Conservation (phyloP, 2,888 invertebrate species). For the Choreutis nemorana region DNA sequence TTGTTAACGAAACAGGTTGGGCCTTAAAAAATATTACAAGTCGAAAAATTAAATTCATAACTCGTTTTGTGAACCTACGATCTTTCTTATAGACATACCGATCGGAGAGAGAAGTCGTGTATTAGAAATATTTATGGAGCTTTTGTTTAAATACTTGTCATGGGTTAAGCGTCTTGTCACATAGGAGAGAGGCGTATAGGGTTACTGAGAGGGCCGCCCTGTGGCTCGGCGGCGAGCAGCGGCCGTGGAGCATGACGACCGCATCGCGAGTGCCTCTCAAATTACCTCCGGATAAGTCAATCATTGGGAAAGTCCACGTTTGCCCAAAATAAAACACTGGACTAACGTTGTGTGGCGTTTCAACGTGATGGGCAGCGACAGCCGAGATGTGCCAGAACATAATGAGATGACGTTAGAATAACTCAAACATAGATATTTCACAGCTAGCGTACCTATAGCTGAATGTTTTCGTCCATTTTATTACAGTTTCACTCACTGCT, state of each 20-base stretch:
- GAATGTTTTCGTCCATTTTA: constrained; percentile 63
- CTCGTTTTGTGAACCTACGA: too few relatives aligned
- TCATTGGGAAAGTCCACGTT: constrained; percentile 61
- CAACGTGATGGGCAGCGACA: constrained; percentile 60
- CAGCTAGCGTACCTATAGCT: constrained; percentile 51
- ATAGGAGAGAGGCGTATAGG: constrained; percentile 27
- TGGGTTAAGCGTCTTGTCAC: constrained; percentile 28
- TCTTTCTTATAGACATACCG: too few relatives aligned
- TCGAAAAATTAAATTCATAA: too few relatives aligned
- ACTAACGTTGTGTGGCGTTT: constrained; percentile 56
- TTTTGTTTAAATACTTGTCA: constrained; percentile 43
- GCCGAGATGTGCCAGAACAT: constrained; percentile 65
- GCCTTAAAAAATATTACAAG: too few relatives aligned
- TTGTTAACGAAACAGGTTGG: too few relatives aligned
- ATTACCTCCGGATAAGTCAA: constrained; percentile 67
- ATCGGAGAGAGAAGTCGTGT: too few relatives aligned
- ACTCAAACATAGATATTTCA: constrained; percentile 58
- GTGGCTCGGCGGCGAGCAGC: constrained; percentile 20
- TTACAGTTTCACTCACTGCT: constrained; percentile 36
- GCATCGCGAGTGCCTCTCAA: constrained; percentile 48
- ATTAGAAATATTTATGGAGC: constrained; percentile 14
- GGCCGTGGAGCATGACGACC: constrained; percentile 14
- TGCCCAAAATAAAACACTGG: constrained; percentile 58
- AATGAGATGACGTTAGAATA: constrained; percentile 57
- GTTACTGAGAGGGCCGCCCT: constrained; percentile 26